These are phyloP conservation scores for Macrotus californicus DNA, from an alignment of 2,113 vertebrate species.

Conservation along the genomic window DNA sequence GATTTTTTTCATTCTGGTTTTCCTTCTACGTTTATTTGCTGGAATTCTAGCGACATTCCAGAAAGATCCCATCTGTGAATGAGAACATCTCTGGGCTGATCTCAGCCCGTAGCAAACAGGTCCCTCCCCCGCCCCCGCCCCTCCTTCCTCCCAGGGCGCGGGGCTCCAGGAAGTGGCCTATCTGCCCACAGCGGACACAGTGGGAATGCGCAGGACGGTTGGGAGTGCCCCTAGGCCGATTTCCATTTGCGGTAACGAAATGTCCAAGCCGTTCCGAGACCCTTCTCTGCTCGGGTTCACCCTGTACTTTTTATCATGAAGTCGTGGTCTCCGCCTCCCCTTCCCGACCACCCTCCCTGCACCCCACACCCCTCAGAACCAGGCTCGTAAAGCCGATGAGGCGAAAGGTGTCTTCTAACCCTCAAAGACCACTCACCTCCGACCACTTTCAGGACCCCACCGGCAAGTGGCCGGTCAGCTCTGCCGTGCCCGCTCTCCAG, in stretches of 20 bases:
- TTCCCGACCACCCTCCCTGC: neutral
- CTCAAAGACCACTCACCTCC: neutral
- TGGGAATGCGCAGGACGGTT: neutral
- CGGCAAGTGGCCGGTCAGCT: neutral
- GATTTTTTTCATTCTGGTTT: constrained; percentile 10
- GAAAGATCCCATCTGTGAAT: neutral
- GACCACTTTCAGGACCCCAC: neutral
- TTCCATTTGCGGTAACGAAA: neutral
- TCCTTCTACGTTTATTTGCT: neutral
- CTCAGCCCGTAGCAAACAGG: neutral
- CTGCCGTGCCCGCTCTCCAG: neutral
- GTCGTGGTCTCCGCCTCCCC: neutral
- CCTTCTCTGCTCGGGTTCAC: neutral
- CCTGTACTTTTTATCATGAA: neutral
- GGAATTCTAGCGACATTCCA: neutral
- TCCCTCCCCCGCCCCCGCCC: neutral
- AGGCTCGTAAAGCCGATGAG: neutral
- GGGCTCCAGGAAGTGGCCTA: neutral
- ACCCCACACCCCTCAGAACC: neutral
- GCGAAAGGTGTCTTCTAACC: neutral
- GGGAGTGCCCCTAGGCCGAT: neutral
- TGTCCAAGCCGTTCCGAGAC: neutral
- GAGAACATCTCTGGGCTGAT: constrained; percentile 32
- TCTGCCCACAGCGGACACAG: neutral
- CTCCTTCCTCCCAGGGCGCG: too few relatives aligned